A percentile compares a stretch with the other conserved stretches of the same genome.
phyloP scores from a whole-genome alignment of 2,113 vertebrate species.

The Urocitellus parryii region DNA sequence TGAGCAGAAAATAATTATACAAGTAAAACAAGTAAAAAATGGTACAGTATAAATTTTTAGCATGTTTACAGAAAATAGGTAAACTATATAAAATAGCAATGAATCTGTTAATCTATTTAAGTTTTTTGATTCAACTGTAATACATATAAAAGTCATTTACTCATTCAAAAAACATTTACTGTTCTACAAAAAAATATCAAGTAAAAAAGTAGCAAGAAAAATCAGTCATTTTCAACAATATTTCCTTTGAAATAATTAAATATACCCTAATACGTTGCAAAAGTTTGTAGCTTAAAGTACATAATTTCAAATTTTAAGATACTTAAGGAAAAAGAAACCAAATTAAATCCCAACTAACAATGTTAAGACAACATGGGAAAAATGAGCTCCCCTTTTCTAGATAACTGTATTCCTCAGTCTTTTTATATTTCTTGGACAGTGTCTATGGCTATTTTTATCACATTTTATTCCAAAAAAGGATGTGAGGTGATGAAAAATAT shows the following conservation, averaged over 20 bases:
- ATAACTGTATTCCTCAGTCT: background rate
- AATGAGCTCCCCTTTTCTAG: background rate
- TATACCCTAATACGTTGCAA: background rate
- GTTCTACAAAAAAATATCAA: background rate
- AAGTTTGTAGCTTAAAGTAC: slow-evolving; percentile 13
- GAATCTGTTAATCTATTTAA: background rate
- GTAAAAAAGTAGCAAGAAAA: background rate
- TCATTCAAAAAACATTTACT: slow-evolving; percentile 15
- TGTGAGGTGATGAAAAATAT: background rate
- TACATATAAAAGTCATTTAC: background rate
- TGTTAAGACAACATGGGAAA: background rate
- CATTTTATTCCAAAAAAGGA: slow-evolving; percentile 27
- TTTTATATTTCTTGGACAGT: background rate
- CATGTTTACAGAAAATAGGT: background rate
- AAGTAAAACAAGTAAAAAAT: slow-evolving; percentile 7
- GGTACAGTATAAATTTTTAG: background rate
- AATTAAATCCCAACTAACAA: background rate
- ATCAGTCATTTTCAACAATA: background rate
- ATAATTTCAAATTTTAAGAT: background rate
- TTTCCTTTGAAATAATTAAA: slow-evolving; percentile 50
- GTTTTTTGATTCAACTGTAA: slow-evolving; percentile 34
- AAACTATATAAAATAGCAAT: background rate
- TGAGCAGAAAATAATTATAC: background rate
- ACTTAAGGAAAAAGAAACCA: slow-evolving; percentile 30
- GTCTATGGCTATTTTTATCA: background rate